phyloP scores from a whole-genome alignment of 1,140 invertebrate species.

The Zaprionus ghesquierei region DNA sequence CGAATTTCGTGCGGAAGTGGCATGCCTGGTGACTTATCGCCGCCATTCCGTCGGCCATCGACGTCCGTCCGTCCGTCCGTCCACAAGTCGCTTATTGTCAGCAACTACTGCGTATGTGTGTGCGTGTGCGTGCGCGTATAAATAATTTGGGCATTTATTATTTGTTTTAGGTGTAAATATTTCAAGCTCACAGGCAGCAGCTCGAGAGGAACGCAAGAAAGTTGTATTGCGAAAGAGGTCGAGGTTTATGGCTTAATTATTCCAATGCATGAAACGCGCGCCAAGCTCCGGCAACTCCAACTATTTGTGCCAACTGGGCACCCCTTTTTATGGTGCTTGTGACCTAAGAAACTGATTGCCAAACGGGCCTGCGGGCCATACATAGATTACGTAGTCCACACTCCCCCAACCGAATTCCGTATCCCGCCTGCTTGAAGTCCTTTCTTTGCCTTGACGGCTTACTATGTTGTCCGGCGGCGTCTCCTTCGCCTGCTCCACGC shows the following conservation, averaged over 20 bases:
- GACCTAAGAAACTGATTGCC: slow-evolving; percentile 49
- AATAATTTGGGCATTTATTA: slow-evolving; percentile 77
- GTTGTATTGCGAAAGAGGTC: slow-evolving; percentile 64
- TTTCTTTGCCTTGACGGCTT: slow-evolving; percentile 9
- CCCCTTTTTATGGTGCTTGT: slow-evolving; percentile 43
- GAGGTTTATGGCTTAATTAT: slow-evolving; percentile 81
- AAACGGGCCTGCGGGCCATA: slow-evolving; percentile 9
- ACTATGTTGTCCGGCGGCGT: slow-evolving; percentile 24
- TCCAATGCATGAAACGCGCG: slow-evolving; percentile 70
- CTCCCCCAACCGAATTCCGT: not conserved
- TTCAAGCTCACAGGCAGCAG: slow-evolving; percentile 71
- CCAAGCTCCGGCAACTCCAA: slow-evolving; percentile 1
- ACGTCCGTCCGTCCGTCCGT: not conserved
- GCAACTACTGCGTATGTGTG: slow-evolving; percentile 1
- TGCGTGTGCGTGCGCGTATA: slow-evolving; percentile 59
- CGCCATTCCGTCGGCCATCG: slow-evolving; percentile 52
- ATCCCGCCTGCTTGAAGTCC: slow-evolving; percentile 14
- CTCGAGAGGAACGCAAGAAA: slow-evolving; percentile 23
- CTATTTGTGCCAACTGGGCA: slow-evolving; percentile 15
- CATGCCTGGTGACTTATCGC: slow-evolving; percentile 74
- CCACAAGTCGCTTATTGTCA: not conserved
- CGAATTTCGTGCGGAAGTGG: slow-evolving; percentile 66
- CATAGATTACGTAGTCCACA: not conserved
- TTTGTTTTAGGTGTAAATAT: slow-evolving; percentile 79
- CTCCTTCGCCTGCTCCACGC: slow-evolving; percentile 10